Base-by-base conservation (phyloP, 2,888 invertebrate species). In the Oligia latruncula region DNA sequence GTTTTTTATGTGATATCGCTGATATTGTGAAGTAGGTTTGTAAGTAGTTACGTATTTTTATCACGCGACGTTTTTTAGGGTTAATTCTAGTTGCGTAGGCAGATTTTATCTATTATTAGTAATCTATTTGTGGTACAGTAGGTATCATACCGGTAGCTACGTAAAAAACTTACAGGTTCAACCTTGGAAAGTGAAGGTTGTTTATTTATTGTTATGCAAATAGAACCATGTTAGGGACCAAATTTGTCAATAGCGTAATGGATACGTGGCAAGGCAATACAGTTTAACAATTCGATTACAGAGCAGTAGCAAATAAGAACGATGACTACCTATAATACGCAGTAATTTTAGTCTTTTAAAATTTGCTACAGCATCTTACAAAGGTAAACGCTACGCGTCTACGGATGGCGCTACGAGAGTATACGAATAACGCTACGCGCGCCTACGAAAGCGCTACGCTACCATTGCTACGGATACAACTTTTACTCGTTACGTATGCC, bases 1-100 rank as follows among this genome's bases (percentile, higher is more conserved):
- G 81, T 80, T 84, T 89, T 89, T 88, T 86, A 86, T 89, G 81
- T 81, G 77, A 86, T 78, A 64, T 79, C 58, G 62, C 78, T 82
- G 81, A 88, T 88, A 88, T 88, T 89, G 80, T 88, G 77, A 82
- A 80, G 78, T 80, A 70, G 70, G 46, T 49, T 83, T 85, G 79
- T 80, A 60, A 40, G 60, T 68, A 68, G 74, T 82, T 76, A 73
- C 15, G 68, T 74, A 79, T 65, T 76, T 83, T 83, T 83, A 86
- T 73, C 70, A 67, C 62, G 60, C 40, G 46, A 77, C 68, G 35
- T 75, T 89, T 75, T 78, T 58, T 46, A 29, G 23, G 35, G 29
- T 66, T 13, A 35, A 15, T 70, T 78, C 1, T 76, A 71, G 20
- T 55, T 72, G 20, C 29, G 62, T 66, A 64, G 15, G 64, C 46